Base-by-base conservation (phyloP, 2,797 vertebrate species). In the Bryconaethiops microstoma region DNA sequence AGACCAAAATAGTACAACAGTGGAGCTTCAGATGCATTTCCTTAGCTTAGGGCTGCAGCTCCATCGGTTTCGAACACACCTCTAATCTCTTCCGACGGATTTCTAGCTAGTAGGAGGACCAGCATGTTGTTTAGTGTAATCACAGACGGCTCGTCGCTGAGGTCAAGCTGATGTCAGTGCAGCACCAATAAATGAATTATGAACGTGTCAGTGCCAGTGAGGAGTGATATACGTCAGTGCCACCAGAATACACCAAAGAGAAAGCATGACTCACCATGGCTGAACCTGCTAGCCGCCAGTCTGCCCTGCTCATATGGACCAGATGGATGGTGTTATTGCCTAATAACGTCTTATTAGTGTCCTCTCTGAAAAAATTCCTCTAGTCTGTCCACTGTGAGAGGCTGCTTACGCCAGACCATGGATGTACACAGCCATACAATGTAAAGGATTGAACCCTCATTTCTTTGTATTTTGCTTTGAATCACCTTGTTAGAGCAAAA, bases 271-370 rank as follows among this genome's bases (percentile, higher is more conserved):
- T 80, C 50, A 71, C 45, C 40, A 5, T 17, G n/a, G n/a, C 69
- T 74, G 60, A 59, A 17, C 39, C 70, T 75, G 70, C 74, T 55
- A 69, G 60, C 80, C 82, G 78, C 76, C 78, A 82, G 70, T 65
- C 68, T 80, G 74, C 50, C 68, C 70, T 60, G 68, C 78, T 81
- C 64, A 78, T 81, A 79, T 60, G 55, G 63, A 73, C 78, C 87
- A 84, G 71, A 84, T 86, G 86, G 82, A 81, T 17, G 42, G 64
- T 62, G 81, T 85, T 87, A 82, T 85, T 74, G 77, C 76, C 69
- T 84, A 81, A 74, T 81, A 78, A 82, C 76, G 77, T 82, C 81
- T 80, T 78, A 86, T 85, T 85, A 81, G 60, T 48, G 83, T 40
- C 13, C 10, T 60, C 25, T 52, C 25, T 35, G 77, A n/a, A 65